These are phyloP conservation scores for Ornithorhynchus anatinus DNA, from an alignment of 2,113 vertebrate genomes.

Conservation along the genomic window DNA sequence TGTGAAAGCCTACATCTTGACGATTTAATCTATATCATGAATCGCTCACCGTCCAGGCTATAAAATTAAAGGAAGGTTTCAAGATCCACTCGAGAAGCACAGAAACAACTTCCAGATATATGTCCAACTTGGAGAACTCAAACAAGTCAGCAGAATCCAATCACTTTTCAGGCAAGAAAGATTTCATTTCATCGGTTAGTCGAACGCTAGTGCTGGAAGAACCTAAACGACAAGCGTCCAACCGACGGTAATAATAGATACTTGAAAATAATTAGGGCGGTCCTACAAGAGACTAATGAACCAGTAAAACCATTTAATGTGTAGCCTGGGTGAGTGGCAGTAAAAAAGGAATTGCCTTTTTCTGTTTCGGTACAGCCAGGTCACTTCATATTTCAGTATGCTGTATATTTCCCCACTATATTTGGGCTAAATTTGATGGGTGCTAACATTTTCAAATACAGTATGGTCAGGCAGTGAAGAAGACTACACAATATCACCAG, in stretches of 20 bases:
- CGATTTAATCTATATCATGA: constrained; percentile 17
- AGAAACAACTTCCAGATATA: constrained; percentile 12
- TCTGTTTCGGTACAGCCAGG: no score
- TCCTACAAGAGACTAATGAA: background rate
- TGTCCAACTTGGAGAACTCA: background rate
- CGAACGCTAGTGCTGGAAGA: constrained; percentile 13
- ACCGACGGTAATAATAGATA: constrained; percentile 26
- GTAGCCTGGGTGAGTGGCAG: no score
- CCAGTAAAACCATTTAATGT: background rate
- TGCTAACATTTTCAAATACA: no score
- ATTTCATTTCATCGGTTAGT: background rate
- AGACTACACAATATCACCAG: no score
- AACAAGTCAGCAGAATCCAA: constrained; percentile 3
- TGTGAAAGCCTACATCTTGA: constrained; percentile 9
- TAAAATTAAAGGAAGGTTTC: background rate
- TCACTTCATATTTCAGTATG: no score
- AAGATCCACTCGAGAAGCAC: constrained; percentile 5
- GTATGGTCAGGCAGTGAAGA: no score
- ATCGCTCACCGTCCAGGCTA: background rate
- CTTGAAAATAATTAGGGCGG: constrained; percentile 11
- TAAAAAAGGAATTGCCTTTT: no score
- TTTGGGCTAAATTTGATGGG: no score
- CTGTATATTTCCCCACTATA: no score
- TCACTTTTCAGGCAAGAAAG: background rate
- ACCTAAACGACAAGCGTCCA: constrained; percentile 10